A percentile compares a stretch with the other conserved stretches of the same genome.
These are phyloP conservation scores for Lamellibrachia luymesi DNA, from an alignment of 1,140 invertebrate species.

Conservation along the genomic window DNA sequence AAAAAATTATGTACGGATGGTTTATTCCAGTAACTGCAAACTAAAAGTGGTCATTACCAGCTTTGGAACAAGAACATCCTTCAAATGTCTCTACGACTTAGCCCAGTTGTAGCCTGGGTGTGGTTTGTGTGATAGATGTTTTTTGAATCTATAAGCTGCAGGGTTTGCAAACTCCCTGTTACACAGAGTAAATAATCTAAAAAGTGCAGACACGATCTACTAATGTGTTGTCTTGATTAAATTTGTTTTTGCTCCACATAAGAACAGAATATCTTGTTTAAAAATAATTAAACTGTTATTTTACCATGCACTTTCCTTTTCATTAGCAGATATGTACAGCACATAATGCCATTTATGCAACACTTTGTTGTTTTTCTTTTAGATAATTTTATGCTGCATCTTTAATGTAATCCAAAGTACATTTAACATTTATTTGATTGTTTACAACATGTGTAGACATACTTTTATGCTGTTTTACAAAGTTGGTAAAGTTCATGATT, in stretches of 20 bases:
- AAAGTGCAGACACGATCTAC: background rate
- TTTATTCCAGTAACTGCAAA: background rate
- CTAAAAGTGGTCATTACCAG: background rate
- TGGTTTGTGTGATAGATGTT: background rate
- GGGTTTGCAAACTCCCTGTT: background rate
- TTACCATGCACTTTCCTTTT: background rate
- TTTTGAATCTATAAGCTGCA: background rate
- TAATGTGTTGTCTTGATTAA: background rate
- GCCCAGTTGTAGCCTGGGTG: background rate
- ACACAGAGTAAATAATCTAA: background rate
- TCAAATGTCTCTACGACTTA: background rate
- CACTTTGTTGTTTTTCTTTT: no score
- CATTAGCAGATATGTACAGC: background rate
- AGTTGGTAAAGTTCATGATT: background rate
- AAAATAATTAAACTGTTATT: background rate
- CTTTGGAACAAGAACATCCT: background rate
- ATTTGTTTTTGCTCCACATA: background rate
- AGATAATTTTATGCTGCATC: no score
- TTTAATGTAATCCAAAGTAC: background rate
- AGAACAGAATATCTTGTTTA: background rate
- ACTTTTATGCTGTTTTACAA: background rate
- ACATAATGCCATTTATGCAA: background rate
- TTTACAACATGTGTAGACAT: background rate
- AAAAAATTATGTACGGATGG: background rate
- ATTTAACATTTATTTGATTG: background rate